Evolutionary conservation across 2,797 vertebrate genomes (phyloP), one percentile per base, ranked within the genome.

Genomic region (Eremophila alpestris): DNA sequence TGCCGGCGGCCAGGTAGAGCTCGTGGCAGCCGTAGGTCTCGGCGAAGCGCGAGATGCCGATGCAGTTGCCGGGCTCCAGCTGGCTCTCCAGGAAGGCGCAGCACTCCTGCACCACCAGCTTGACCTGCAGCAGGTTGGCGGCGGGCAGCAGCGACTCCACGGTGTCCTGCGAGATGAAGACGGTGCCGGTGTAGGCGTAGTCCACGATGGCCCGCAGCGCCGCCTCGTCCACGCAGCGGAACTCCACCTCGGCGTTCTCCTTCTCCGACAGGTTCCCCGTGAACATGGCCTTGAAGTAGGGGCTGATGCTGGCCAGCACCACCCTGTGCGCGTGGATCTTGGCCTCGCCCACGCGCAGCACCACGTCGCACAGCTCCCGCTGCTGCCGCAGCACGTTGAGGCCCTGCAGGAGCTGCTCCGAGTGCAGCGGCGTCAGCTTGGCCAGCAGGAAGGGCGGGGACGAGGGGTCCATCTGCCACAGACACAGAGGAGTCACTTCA

Each of bases 231-330:
- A 99, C 97, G 94, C 99, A 99, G 97, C 99, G 99, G 97, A 99
- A 99, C 92, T 99, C 99, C 87, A 99, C 99, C 97, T 99, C 99
- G 0, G 98, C 98, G 81, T 99, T 99, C 97, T 99, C 99, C 95
- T 99, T 99, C 97, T 99, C 99, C 0, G 99, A 99, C 58, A 99
- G 98, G 97, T 98, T 99, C 82, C 99, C 99, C 1, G 99, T 99
- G 98, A 99, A 99, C 99, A 99, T 99, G 97, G 99, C 99, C 98
- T 99, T 99, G 98, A 99, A 99, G 97, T 99, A 99, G 0, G 99
- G 99, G 94, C 99, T 99, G 97, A 99, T 99, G 98, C 99, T 99
- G 95, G 99, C 99, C 93, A 99, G 98, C 86, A 99, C 99, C 96
- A 98, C 99, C 96, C 99, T 99, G 97, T 99, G 99, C 21, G 99